Evolutionary conservation across 2,113 vertebrate genomes (phyloP).

Genomic region (Hemiprocne comata): DNA sequence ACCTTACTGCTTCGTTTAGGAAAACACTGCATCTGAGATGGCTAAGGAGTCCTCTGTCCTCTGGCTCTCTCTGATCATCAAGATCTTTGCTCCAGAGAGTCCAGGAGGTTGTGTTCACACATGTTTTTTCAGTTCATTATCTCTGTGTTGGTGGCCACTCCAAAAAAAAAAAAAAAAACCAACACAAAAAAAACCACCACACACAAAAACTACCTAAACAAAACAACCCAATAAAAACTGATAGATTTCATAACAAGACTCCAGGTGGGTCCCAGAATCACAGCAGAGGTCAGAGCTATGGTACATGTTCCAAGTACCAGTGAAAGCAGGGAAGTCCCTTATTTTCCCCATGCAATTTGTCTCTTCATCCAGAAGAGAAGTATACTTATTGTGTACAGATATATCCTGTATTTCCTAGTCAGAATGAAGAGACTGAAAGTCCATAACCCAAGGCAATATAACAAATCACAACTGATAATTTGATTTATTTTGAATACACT

Average conservation of each 20-base stretch:
- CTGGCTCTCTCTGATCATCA: background rate
- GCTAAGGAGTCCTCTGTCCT: background rate
- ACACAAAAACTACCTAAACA: too few relatives aligned
- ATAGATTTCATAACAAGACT: background rate
- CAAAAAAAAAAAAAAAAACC: too few relatives aligned
- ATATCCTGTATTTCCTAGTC: constrained; percentile 50
- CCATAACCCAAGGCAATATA: background rate
- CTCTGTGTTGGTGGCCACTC: background rate
- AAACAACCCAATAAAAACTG: background rate
- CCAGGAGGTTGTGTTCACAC: background rate
- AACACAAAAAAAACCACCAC: too few relatives aligned
- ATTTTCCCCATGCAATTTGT: constrained; percentile 4
- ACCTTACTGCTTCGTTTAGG: background rate
- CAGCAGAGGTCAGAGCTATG: background rate
- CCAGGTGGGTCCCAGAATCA: background rate
- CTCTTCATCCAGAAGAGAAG: constrained; percentile 1
- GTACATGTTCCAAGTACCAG: background rate
- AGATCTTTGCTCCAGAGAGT: background rate
- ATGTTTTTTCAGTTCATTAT: background rate
- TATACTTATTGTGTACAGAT: constrained; percentile 1
- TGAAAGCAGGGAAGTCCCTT: background rate
- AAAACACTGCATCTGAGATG: background rate
- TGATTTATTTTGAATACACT: constrained; percentile 59
- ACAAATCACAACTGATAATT: background rate
- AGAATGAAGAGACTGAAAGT: constrained; percentile 14